phyloP scores from a whole-genome alignment of 2,888 invertebrate species.

The Chloroclysta siterata region DNA sequence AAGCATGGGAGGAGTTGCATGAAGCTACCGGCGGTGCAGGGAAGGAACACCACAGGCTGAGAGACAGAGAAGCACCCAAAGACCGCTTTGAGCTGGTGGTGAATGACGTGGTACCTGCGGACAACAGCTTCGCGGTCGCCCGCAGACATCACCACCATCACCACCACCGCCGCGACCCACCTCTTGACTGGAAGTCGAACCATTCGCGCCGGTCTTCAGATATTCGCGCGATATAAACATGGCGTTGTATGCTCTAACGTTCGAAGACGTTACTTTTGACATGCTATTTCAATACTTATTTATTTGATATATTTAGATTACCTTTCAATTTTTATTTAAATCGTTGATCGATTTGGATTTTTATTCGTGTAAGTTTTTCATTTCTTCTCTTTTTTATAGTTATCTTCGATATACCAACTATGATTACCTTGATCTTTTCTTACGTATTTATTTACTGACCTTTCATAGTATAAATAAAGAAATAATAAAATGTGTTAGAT shows the following conservation, averaged over 20 bases:
- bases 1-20: constrained; percentile 97
- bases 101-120: constrained; percentile 85
- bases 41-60: constrained; percentile 54
- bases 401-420: constrained; percentile 51
- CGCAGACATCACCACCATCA: constrained; percentile 90
- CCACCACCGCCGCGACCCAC: constrained; percentile 89
- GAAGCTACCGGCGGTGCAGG: constrained; percentile 89
- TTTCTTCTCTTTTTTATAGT: background rate
- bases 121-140: constrained; percentile 75
- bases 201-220: constrained; percentile 70
- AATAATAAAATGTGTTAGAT: constrained; percentile 31
- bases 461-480: constrained; percentile 17
- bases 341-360: background rate
- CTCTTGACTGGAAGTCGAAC: constrained; percentile 85
- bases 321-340: background rate
- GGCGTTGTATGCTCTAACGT: no score
- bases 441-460: constrained; percentile 45
- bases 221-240: constrained; percentile 9
- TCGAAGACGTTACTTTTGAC: no score
- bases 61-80: constrained; percentile 21
- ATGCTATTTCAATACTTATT: no score
- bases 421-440: constrained; percentile 83
- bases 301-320: background rate
- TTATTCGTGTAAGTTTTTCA: background rate
- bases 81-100: constrained; percentile 89